A percentile compares a stretch with the other conserved stretches of the same genome.
phyloP scores from a whole-genome alignment of 1,140 invertebrate species.

The Gonioctena quinquepunctata region DNA sequence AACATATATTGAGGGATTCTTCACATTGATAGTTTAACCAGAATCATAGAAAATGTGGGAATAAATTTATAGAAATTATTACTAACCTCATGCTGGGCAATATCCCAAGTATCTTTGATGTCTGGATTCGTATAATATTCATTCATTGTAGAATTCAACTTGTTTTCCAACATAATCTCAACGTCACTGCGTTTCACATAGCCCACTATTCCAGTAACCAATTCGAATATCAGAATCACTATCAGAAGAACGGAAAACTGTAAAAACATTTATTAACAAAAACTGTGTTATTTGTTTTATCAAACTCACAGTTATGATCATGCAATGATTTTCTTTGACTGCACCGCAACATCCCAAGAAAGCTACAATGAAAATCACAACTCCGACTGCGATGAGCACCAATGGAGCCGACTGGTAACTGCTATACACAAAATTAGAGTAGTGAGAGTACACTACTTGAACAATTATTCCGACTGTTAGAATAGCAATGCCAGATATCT shows the following conservation, averaged over 20 bases:
- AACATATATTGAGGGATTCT: too few relatives aligned
- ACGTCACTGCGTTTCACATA: slow-evolving; percentile 78
- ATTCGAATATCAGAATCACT: slow-evolving; percentile 82
- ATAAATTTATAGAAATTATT: too few relatives aligned
- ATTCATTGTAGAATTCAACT: slow-evolving; percentile 70
- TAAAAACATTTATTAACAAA: slow-evolving; percentile 38
- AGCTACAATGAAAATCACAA: slow-evolving; percentile 81
- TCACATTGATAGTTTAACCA: too few relatives aligned
- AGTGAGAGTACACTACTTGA: slow-evolving; percentile 67
- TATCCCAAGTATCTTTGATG: slow-evolving; percentile 71
- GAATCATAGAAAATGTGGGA: too few relatives aligned
- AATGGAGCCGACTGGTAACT: slow-evolving; percentile 75
- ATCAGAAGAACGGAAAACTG: slow-evolving; percentile 83
- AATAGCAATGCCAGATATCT: slow-evolving; percentile 78
- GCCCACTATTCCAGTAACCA: slow-evolving; percentile 82
- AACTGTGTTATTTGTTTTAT: neutral
- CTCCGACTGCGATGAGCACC: slow-evolving; percentile 80
- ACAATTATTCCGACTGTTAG: slow-evolving; percentile 73
- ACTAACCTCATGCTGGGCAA: slow-evolving; percentile 77
- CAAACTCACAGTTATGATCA: slow-evolving; percentile 77
- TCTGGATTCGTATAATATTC: slow-evolving; percentile 67
- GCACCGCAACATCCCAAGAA: slow-evolving; percentile 91
- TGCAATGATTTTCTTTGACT: slow-evolving; percentile 83
- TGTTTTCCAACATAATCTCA: slow-evolving; percentile 65
- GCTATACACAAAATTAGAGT: slow-evolving; percentile 69